Percentiles rank a stretch among this genome's conserved stretches.
Evolutionary conservation across 2,113 vertebrate species (phyloP).

Genomic region (Oryzias melastigma): DNA sequence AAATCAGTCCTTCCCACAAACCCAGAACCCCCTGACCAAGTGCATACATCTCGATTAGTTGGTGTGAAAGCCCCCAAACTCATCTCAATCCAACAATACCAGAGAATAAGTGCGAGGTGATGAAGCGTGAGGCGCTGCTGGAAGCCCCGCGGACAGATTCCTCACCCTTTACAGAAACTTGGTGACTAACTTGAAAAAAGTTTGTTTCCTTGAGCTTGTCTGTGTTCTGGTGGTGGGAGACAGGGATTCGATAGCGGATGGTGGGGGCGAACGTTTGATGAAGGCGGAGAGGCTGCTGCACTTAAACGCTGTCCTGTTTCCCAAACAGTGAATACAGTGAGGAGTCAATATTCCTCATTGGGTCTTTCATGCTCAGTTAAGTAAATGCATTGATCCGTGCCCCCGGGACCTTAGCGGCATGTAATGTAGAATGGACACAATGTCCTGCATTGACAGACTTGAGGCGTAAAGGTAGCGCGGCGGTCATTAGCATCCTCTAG

Average conservation of each 20-base stretch:
- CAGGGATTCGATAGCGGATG: conserved; percentile 60
- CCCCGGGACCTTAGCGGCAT: conserved; percentile 54
- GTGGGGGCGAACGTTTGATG: conserved; percentile 61
- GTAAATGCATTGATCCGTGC: conserved; percentile 82
- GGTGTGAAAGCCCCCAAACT: conserved; percentile 55
- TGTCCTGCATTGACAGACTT: conserved; percentile 80
- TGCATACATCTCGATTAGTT: conserved; percentile 67
- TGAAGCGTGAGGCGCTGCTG: conserved; percentile 20
- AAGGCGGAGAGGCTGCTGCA: conserved; percentile 52
- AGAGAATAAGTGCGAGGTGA: conserved; percentile 45
- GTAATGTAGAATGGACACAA: conserved; percentile 73
- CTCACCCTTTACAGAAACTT: conserved; percentile 33
- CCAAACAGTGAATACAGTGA: conserved; percentile 64
- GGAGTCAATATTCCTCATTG: conserved; percentile 74
- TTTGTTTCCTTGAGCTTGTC: conserved; percentile 43
- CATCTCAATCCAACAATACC: conserved; percentile 66
- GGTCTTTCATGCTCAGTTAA: conserved; percentile 83
- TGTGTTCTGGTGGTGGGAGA: conserved; percentile 38
- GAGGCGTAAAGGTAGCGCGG: conserved; percentile 61
- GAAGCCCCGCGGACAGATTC: conserved; percentile 30
- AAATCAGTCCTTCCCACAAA: conserved; percentile 64
- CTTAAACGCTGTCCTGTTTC: conserved; percentile 72
- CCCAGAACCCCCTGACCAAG: conserved; percentile 46
- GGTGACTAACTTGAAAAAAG: conserved; percentile 22
- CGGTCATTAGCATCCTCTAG: conserved; percentile 62